Conservation (phyloP, 2,113 vertebrate species). For the Scopus umbretta region DNA sequence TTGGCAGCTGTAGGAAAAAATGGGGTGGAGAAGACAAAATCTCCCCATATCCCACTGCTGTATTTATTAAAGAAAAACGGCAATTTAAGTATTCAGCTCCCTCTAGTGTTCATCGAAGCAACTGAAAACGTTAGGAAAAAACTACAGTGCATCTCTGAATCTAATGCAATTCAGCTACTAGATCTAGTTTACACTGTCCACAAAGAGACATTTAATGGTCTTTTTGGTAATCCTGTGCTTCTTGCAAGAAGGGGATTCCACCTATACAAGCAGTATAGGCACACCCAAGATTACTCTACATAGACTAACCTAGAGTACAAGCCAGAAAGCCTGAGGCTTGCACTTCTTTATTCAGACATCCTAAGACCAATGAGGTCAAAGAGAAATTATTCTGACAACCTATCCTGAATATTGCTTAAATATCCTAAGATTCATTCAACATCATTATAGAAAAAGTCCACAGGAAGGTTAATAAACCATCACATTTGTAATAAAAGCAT, state of each 20-base stretch:
- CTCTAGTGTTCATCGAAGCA: conserved; percentile 28
- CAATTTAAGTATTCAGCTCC: conserved; percentile 19
- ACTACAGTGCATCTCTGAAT: neutral
- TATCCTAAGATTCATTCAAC: neutral
- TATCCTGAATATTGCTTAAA: neutral
- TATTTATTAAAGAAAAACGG: neutral
- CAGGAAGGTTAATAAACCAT: neutral
- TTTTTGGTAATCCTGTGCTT: neutral
- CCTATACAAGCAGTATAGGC: neutral
- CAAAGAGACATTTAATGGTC: neutral
- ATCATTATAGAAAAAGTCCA: neutral
- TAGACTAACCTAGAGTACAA: neutral
- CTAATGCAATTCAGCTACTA: neutral
- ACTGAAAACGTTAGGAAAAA: neutral
- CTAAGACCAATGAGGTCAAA: neutral
- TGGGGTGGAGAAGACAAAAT: neutral
- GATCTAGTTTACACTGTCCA: neutral
- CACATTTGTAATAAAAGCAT: neutral
- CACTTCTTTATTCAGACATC: neutral
- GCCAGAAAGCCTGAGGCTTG: neutral
- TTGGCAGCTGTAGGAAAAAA: neutral
- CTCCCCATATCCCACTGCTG: neutral
- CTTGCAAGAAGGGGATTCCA: neutral
- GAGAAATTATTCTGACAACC: neutral
- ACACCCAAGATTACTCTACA: neutral